These are phyloP conservation scores for Lipophrys pholis DNA, from an alignment of 2,113 vertebrate genomes.

Conservation along the genomic window DNA sequence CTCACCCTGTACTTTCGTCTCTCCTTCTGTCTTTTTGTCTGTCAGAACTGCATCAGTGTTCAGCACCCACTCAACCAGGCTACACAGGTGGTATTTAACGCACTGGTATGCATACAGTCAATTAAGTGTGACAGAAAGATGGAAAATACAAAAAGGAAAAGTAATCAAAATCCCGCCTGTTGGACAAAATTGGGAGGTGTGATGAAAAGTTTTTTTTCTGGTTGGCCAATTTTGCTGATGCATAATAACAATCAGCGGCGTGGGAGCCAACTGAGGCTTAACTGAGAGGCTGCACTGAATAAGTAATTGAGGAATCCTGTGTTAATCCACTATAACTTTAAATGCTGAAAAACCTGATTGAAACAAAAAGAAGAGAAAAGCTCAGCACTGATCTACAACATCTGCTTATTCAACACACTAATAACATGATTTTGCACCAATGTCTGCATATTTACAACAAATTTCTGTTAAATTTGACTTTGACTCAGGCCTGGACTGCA, in stretches of 20 bases:
- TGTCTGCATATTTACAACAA: constrained; percentile 10
- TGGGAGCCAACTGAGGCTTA: constrained; percentile 39
- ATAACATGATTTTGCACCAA: constrained; percentile 21
- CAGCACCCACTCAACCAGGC: constrained; percentile 44
- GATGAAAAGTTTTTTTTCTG: constrained; percentile 35
- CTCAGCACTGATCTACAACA: constrained; percentile 25
- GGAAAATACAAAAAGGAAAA: constrained; percentile 5
- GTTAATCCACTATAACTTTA: neutral
- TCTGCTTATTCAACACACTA: constrained; percentile 37
- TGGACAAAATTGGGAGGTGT: constrained; percentile 25
- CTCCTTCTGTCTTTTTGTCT: constrained; percentile 67
- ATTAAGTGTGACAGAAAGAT: constrained; percentile 9
- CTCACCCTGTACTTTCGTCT: constrained; percentile 49
- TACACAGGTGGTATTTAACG: constrained; percentile 16
- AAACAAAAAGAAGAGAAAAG: constrained; percentile 2
- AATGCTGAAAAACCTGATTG: constrained; percentile 19
- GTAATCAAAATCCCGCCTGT: constrained; percentile 26
- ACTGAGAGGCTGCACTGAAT: constrained; percentile 23
- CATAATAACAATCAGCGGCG: constrained; percentile 10
- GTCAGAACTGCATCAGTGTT: constrained; percentile 41
- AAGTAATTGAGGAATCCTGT: too few relatives aligned
- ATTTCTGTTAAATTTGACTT: constrained; percentile 34
- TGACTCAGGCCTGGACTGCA: constrained; percentile 34
- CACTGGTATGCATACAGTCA: constrained; percentile 14
- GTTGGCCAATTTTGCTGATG: constrained; percentile 31